Evolutionary conservation across 2,888 invertebrate species (phyloP).

Genomic region (Branchinecta sandiegonensis): DNA sequence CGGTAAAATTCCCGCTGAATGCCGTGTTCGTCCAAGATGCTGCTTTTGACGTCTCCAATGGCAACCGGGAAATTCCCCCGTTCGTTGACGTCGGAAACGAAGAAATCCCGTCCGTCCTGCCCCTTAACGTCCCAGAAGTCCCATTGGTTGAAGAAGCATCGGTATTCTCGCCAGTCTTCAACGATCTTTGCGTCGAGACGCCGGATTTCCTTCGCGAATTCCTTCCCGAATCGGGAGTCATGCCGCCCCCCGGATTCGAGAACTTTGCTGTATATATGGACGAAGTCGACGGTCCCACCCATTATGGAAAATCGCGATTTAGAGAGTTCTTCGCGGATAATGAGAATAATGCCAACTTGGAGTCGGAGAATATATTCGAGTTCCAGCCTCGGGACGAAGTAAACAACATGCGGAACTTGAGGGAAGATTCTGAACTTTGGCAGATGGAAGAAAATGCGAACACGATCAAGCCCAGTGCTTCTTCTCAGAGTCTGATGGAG

Average conservation of each 20-base stretch:
- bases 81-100: background rate
- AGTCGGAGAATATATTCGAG: background rate
- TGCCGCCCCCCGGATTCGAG: constrained; percentile 1
- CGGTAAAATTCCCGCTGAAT: constrained; percentile 4
- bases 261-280: background rate
- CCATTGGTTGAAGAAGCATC: too few relatives aligned
- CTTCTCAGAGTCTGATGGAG: constrained; percentile 9
- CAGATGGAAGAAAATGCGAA: background rate
- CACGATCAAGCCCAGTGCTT: background rate
- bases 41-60: background rate
- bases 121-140: too few relatives aligned
- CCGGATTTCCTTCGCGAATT: too few relatives aligned
- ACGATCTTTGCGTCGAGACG: too few relatives aligned
- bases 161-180: too few relatives aligned
- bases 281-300: background rate
- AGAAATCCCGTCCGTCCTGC: too few relatives aligned
- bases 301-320: background rate
- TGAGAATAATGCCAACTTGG: background rate
- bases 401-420: background rate
- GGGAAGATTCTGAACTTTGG: background rate
- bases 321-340: background rate
- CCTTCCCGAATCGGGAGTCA: background rate
- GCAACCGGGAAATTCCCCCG: background rate
- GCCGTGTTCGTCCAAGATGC: background rate
- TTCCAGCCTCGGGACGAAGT: background rate